Conservation (phyloP, 2,888 invertebrate species). For the Drosophila pseudotalamancana region DNA sequence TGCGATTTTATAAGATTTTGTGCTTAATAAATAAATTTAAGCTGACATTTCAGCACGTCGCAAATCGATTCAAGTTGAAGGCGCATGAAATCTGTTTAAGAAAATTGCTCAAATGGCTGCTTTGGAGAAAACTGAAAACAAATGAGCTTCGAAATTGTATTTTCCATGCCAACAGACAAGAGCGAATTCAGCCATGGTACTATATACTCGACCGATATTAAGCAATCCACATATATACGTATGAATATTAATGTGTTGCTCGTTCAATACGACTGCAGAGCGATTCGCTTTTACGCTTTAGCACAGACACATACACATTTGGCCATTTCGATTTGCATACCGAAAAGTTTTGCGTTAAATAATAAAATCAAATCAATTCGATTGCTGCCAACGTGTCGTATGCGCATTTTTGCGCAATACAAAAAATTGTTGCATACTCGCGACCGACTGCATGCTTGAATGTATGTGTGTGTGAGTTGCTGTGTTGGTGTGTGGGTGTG, state of each 20-base stretch:
- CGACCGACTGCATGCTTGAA: constrained; percentile 5
- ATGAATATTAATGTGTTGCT: constrained; percentile 48
- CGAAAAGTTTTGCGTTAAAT: constrained; percentile 9
- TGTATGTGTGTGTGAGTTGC: background rate
- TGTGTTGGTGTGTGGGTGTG: background rate
- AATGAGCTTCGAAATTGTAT: constrained; percentile 14
- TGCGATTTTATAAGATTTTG: too few relatives aligned
- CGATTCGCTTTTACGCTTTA: background rate
- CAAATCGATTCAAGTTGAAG: background rate
- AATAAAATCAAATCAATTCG: constrained; percentile 6
- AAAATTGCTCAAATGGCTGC: constrained; percentile 7
- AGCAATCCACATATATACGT: constrained; percentile 11
- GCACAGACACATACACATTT: background rate
- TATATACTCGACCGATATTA: background rate
- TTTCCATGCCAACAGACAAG: background rate
- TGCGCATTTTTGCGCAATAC: constrained; percentile 34
- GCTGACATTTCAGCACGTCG: constrained; percentile 5
- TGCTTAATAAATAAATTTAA: too few relatives aligned
- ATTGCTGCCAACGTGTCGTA: constrained; percentile 38
- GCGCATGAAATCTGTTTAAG: background rate
- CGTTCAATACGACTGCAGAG: constrained; percentile 35
- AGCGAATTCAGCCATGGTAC: background rate
- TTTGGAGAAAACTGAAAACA: constrained; percentile 10
- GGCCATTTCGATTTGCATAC: constrained; percentile 16
- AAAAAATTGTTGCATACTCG: constrained; percentile 37